These are phyloP conservation scores for Danaus plexippus DNA, from an alignment of 1,140 invertebrate genomes.

Conservation along the genomic window DNA sequence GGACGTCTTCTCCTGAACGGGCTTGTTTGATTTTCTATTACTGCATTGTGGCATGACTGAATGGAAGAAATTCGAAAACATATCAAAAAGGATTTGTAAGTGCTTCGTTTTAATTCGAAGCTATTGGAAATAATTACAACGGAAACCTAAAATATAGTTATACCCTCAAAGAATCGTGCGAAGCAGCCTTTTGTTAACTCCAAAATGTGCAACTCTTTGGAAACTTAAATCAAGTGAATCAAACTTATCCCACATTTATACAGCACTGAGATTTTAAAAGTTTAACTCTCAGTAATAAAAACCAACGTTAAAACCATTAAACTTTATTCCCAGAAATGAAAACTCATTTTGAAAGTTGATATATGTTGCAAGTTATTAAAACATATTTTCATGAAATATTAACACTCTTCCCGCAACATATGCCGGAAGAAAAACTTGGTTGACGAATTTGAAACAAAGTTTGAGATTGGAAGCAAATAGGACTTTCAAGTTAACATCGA, in stretches of 20 bases:
- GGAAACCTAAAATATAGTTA: too few species aligned
- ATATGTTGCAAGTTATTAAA: conserved; percentile 4
- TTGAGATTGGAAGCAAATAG: too few species aligned
- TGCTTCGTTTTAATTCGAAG: too few species aligned
- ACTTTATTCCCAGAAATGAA: conserved; percentile 5
- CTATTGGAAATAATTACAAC: too few species aligned
- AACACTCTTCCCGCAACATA: conserved; percentile 3
- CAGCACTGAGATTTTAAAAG: neutral
- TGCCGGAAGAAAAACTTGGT: neutral
- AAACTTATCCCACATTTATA: neutral
- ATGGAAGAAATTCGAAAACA: too few species aligned
- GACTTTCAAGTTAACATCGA: too few species aligned
- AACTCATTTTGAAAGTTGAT: conserved; percentile 1
- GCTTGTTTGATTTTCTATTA: neutral
- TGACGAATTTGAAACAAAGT: conserved; percentile 2
- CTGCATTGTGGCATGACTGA: too few species aligned
- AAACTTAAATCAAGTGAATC: too few species aligned
- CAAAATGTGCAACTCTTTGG: too few species aligned
- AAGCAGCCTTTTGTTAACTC: neutral
- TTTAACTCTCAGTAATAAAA: conserved; percentile 1
- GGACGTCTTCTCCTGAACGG: conserved; percentile 16
- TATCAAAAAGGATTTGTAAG: too few species aligned
- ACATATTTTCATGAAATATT: conserved; percentile 6
- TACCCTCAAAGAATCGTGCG: neutral
- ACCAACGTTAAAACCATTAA: conserved; percentile 1